Evolutionary conservation across 1,140 invertebrate genomes (phyloP).

Genomic region (Anoplolepis gracilipes): DNA sequence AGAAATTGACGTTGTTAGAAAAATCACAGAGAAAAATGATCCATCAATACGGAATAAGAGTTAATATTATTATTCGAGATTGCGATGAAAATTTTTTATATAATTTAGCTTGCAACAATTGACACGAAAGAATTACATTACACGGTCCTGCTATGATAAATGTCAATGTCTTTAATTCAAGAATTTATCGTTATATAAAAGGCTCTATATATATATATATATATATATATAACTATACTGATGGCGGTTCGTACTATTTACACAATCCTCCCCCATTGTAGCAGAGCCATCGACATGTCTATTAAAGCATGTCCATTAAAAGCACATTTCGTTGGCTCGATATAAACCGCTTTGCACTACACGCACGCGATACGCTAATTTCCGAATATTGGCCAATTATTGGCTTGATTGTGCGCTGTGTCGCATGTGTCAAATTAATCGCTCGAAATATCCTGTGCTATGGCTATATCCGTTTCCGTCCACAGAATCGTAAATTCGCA

Average conservation of each 20-base stretch:
- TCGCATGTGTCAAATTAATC: slow-evolving; percentile 46
- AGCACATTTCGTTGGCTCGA: slow-evolving; percentile 35
- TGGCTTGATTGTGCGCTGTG: slow-evolving; percentile 57
- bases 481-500: not conserved
- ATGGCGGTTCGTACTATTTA: not conserved
- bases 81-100: not conserved
- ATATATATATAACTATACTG: no score
- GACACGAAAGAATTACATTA: not conserved
- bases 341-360: slow-evolving; percentile 54
- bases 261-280: not conserved
- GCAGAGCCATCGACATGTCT: slow-evolving; percentile 37
- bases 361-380: slow-evolving; percentile 65
- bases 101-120: not conserved
- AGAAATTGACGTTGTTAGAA: no score
- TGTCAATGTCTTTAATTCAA: slow-evolving; percentile 19
- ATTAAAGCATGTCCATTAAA: slow-evolving; percentile 65
- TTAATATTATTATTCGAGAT: not conserved
- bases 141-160: not conserved
- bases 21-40: no score
- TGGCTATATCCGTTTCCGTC: not conserved
- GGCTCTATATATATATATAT: slow-evolving; percentile 22
- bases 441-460: not conserved
- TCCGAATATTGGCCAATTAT: slow-evolving; percentile 71
- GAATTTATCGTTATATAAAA: slow-evolving; percentile 47
- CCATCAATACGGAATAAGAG: no score